Evolutionary conservation across 1,140 invertebrate genomes (phyloP), one percentile per base, ranked within the genome.

Genomic region (Polyergus mexicanus): DNA sequence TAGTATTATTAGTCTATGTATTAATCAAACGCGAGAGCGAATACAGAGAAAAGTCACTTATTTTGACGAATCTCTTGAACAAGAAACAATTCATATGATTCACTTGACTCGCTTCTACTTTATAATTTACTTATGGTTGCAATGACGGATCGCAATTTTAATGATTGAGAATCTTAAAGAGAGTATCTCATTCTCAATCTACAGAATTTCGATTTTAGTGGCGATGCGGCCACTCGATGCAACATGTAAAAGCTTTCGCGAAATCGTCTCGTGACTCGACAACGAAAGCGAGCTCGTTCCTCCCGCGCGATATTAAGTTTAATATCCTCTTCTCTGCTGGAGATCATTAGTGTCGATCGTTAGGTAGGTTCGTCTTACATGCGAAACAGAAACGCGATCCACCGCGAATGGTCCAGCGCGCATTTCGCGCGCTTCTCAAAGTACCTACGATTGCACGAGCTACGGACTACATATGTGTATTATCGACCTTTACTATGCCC

Each of bases 261-360:
- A 66, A 66, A 51, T 78, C 25, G 38, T 44, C 44, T 44, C 56
- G 47, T 51, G 38, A 28, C 38, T 38, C 71, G 66, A 54, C 63
- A 68, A 85, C 72, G 88, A 86, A 88, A 89, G 75, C 54, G 83
- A 89, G 76, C 74, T 60, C 69, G 47, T 51, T 19, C 63, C 83
- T 88, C 86, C 87, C 75, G 87, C 87, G 68, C 87, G 32, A 75
- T 28, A 56, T 47, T 47, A 76, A 81, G 86, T 54, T 84, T 87
- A 87, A 87, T 84, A 87, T 65, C 41, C 86, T 84, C 71, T 51
- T 72, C 81, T 51, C 47, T 51, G 47, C 16, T 44, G 71, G 51
- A 58, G n/a, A 84, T 76, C 62, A 83, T 88, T 89, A 89, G 84
- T 54, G 87, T 89, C 77, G 87, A 88, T 88, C 84, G 84, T 89